Evolutionary conservation across 2,888 invertebrate species (phyloP).

Genomic region (Leucozona laternaria): DNA sequence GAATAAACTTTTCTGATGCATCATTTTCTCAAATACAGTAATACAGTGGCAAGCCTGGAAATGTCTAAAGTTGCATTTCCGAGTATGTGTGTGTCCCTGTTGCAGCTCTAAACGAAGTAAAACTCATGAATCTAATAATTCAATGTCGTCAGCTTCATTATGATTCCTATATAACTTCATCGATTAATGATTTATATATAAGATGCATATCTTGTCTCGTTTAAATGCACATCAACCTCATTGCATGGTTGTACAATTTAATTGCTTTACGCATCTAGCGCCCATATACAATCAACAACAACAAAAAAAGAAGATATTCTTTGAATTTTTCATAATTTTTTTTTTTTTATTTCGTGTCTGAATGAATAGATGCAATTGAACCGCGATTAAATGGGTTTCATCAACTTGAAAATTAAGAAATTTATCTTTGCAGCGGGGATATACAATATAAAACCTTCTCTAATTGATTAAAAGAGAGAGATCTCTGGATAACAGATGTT

Average conservation of each 20-base stretch:
- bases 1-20: no score
- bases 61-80: not conserved
- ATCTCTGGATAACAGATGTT: not conserved
- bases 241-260: not conserved
- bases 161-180: slow-evolving; percentile 18
- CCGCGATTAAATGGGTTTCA: slow-evolving; percentile 54
- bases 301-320: slow-evolving; percentile 4
- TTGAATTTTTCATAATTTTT: not conserved
- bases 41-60: not conserved
- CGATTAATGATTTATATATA: slow-evolving; percentile 55
- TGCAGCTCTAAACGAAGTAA: not conserved
- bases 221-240: slow-evolving; percentile 25
- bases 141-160: slow-evolving; percentile 66
- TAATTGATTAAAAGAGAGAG: not conserved
- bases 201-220: slow-evolving; percentile 29
- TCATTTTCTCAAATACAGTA: no score
- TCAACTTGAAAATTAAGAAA: slow-evolving; percentile 34
- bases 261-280: slow-evolving; percentile 37
- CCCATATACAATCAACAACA: slow-evolving; percentile 11
- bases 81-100: not conserved
- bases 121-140: slow-evolving; percentile 34
- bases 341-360: not conserved
- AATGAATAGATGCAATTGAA: slow-evolving; percentile 51
- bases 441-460: not conserved
- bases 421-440: not conserved